Base-by-base conservation (phyloP, 2,113 vertebrate genomes). In the Cyprinus carpio region DNA sequence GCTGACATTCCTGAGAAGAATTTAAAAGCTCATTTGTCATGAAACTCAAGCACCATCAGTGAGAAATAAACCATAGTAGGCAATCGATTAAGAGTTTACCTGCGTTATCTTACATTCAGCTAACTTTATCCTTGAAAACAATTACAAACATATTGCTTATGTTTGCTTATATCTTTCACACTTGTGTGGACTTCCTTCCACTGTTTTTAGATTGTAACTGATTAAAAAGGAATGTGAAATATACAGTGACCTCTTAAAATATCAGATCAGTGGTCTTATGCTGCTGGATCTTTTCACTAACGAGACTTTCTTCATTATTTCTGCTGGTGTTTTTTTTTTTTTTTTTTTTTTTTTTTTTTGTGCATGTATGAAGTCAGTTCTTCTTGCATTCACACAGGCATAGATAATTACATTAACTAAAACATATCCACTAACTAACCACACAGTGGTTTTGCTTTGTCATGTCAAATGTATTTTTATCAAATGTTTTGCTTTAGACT, bases 21-120 rank as follows among this genome's bases (percentile, higher is more conserved):
- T 77, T 34, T 79, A 69, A 89, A 81, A 83, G 86, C 87, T 54
- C 64, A 88, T 89, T 90, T 88, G 80, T 90, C 88, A 88, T 88
- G 84, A 90, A 91, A 90, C 90, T 54, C 82, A 82, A 87, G 88
- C 85, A 84, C 46, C 67, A 51, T 15, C 37, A 46, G 43, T 5
- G 27, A 46, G 18, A 34, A 13, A 15, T 7, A 25, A 27, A 58
- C 18, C 27, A 60, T 64, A 74, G 40, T 31, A 20, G 13, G n/a
- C 29, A 15, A 20, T 1, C 11, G 29, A 75, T 60, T 15, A 1
- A 40, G 40, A 20, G 69, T 29, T 75, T 27, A n/a, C n/a, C 37
- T 34, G 75, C 8, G 25, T 12, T 49, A 31, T 20, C 8, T 31
- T 3, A 20, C 65, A 34, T 34, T 69, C 29, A 20, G 29, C 7